Evolutionary conservation across 2,888 invertebrate species (phyloP).

Genomic region (Drosophila multiciliata): DNA sequence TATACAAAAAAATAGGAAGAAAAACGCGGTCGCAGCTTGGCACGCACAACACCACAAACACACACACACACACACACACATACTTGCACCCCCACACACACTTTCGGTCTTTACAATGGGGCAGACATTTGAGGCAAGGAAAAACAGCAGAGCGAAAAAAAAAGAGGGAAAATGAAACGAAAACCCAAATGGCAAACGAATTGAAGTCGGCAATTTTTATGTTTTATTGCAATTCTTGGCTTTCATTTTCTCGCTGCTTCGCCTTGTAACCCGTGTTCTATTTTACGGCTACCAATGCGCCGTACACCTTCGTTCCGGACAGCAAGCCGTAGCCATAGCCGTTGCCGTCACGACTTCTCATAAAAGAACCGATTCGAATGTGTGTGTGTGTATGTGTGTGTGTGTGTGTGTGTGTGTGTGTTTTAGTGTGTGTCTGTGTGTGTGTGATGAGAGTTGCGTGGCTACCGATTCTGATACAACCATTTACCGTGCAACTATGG

Average conservation of each 20-base stretch:
- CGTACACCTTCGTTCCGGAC: constrained; percentile 48
- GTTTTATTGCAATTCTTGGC: constrained; percentile 78
- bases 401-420: constrained; percentile 8
- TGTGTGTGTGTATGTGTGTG: not conserved
- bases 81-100: constrained; percentile 29
- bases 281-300: constrained; percentile 44
- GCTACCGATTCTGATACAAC: constrained; percentile 57
- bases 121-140: constrained; percentile 49
- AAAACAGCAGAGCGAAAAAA: constrained; percentile 30
- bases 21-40: constrained; percentile 64
- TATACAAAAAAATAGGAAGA: constrained; percentile 30
- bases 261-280: constrained; percentile 23
- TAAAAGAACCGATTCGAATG: constrained; percentile 25
- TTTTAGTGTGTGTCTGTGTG: constrained; percentile 18
- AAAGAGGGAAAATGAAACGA: constrained; percentile 54
- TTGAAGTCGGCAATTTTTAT: constrained; percentile 79
- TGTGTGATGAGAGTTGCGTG: constrained; percentile 35
- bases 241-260: constrained; percentile 51
- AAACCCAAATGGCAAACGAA: constrained; percentile 76
- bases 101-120: constrained; percentile 40
- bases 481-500: constrained; percentile 43
- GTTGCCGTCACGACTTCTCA: constrained; percentile 48
- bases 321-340: not conserved
- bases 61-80: constrained; percentile 7
- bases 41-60: constrained; percentile 41